These are phyloP conservation scores for Zaprionus bogoriensis DNA, from an alignment of 2,888 invertebrate species.

Conservation along the genomic window DNA sequence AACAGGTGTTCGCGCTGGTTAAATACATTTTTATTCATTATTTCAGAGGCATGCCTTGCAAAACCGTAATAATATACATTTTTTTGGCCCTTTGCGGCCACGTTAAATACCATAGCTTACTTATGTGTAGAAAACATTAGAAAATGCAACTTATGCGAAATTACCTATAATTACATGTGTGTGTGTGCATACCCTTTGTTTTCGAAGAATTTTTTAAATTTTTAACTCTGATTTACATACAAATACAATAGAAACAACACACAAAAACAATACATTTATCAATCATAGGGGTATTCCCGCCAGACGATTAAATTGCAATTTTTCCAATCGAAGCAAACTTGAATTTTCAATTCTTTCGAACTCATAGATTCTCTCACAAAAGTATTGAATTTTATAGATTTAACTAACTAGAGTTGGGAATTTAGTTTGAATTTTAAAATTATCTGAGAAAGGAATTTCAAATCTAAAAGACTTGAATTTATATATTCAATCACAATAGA, in stretches of 20 bases:
- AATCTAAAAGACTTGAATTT: too few species aligned
- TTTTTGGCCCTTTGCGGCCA: neutral
- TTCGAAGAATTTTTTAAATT: slow-evolving; percentile 59
- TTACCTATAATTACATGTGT: slow-evolving; percentile 27
- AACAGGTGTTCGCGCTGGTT: slow-evolving; percentile 8
- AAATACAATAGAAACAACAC: slow-evolving; percentile 61
- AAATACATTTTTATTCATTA: slow-evolving; percentile 31
- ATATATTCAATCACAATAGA: too few species aligned
- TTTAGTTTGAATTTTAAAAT: too few species aligned
- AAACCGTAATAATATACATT: slow-evolving; percentile 11
- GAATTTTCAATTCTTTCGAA: neutral
- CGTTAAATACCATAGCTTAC: neutral
- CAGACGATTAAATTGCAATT: slow-evolving; percentile 12
- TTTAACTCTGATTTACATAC: slow-evolving; percentile 67
- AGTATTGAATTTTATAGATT: too few species aligned
- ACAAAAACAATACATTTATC: slow-evolving; percentile 49
- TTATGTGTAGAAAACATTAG: slow-evolving; percentile 1
- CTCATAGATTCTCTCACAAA: too few species aligned
- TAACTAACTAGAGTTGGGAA: too few species aligned
- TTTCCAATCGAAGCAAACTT: neutral
- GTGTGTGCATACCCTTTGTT: slow-evolving; percentile 10
- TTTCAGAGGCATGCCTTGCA: slow-evolving; percentile 17
- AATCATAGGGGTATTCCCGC: slow-evolving; percentile 20
- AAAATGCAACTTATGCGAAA: slow-evolving; percentile 10
- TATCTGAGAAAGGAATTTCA: too few species aligned